phyloP scores from a whole-genome alignment of 2,113 vertebrate genomes.

The Todiramphus chloris region DNA sequence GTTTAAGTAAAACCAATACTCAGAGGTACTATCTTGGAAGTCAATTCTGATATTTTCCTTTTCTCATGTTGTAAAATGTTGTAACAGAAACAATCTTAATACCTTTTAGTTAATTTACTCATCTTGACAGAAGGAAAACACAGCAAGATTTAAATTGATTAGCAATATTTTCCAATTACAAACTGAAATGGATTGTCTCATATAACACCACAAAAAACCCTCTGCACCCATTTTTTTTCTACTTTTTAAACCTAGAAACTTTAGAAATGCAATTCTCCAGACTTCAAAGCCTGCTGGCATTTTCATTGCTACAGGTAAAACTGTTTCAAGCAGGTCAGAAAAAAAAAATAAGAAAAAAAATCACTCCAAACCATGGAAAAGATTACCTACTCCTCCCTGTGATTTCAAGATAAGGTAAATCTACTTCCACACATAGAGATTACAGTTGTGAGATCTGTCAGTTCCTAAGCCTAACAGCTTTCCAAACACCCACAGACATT shows the following conservation, averaged over 20 bases:
- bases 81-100: background rate
- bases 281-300: background rate
- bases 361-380: background rate
- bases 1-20: background rate
- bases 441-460: background rate
- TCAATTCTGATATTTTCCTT: background rate
- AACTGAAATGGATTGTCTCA: background rate
- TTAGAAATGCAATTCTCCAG: background rate
- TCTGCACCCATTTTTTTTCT: background rate
- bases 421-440: background rate
- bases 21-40: background rate
- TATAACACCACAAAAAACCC: background rate
- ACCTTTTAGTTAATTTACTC: background rate
- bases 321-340: background rate
- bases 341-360: background rate
- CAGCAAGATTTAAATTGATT: background rate
- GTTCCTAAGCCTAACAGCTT: background rate
- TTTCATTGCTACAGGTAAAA: background rate
- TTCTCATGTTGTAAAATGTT: background rate
- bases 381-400: background rate
- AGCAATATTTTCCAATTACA: background rate
- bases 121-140: background rate
- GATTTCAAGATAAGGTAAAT: background rate
- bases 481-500: background rate
- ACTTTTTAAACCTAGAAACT: background rate